Percentiles rank a stretch among this genome's conserved stretches.
phyloP scores from a whole-genome alignment of 2,797 vertebrate species.

The Macroramphosus scolopax region DNA sequence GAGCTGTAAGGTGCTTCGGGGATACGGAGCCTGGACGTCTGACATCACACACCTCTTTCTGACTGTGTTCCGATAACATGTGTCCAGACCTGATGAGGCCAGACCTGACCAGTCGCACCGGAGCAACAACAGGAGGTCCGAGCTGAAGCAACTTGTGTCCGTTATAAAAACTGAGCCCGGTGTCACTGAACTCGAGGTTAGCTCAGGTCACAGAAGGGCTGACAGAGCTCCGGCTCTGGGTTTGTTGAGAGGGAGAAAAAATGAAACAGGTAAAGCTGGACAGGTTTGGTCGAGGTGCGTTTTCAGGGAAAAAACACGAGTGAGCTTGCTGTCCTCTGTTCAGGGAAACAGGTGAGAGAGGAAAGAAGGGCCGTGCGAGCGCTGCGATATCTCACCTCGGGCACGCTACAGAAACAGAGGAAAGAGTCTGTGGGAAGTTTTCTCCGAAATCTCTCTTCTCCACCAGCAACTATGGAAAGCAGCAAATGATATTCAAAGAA shows the following conservation, averaged over 20 bases:
- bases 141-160: conserved; percentile 4
- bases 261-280: not conserved
- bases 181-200: not conserved
- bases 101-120: conserved; percentile 10
- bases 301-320: conserved; percentile 6
- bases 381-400: conserved; percentile 23
- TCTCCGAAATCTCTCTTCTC: conserved; percentile 1
- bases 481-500: too few relatives aligned
- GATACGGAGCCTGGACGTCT: not conserved
- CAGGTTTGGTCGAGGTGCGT: not conserved
- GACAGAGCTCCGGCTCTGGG: not conserved
- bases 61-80: conserved; percentile 48
- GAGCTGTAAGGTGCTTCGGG: not conserved
- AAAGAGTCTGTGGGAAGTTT: not conserved
- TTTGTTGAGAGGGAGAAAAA: not conserved
- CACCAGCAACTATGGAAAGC: not conserved
- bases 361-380: conserved; percentile 15
- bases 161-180: not conserved
- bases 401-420: not conserved
- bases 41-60: not conserved
- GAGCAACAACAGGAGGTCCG: too few relatives aligned
- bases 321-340: conserved; percentile 18
- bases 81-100: conserved; percentile 18
- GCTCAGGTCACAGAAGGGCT: not conserved
- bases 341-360: conserved; percentile 9